phyloP scores from a whole-genome alignment of 1,140 invertebrate genomes.

The Planococcus citri region DNA sequence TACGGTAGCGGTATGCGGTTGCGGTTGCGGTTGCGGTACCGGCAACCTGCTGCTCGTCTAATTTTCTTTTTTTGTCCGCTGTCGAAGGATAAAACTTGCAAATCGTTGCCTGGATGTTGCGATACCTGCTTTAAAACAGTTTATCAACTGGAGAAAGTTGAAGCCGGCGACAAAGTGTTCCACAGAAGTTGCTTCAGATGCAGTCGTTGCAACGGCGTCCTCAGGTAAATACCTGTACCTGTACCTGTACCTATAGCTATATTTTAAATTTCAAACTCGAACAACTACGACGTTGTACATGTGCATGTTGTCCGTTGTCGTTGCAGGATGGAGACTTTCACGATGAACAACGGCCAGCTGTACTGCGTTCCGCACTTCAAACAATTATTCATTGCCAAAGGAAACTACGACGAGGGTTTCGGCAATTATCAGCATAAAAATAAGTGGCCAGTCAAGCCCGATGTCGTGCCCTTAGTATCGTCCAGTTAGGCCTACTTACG shows the following conservation, averaged over 20 bases:
- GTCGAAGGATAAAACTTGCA: too few species aligned
- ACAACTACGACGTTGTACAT: too few species aligned
- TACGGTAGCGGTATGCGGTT: too few species aligned
- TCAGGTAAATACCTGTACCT: too few species aligned
- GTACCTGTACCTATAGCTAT: too few species aligned
- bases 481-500: too few species aligned
- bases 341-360: slow-evolving; percentile 56
- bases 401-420: slow-evolving; percentile 74
- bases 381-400: slow-evolving; percentile 68
- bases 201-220: slow-evolving; percentile 57
- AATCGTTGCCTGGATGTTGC: slow-evolving; percentile 35
- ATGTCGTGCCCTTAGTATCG: too few species aligned
- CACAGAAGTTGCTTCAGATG: slow-evolving; percentile 71
- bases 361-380: slow-evolving; percentile 72
- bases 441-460: slow-evolving; percentile 38
- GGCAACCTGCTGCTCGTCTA: too few species aligned
- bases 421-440: slow-evolving; percentile 49
- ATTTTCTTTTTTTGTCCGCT: too few species aligned
- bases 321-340: slow-evolving; percentile 61
- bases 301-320: slow-evolving; percentile 3
- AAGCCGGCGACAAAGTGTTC: slow-evolving; percentile 58
- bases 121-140: slow-evolving; percentile 58
- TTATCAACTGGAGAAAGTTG: slow-evolving; percentile 67
- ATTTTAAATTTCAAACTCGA: too few species aligned
- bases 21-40: too few species aligned